Evolutionary conservation across 2,113 vertebrate genomes (phyloP).

Genomic region (Phylloscopus whistleri): DNA sequence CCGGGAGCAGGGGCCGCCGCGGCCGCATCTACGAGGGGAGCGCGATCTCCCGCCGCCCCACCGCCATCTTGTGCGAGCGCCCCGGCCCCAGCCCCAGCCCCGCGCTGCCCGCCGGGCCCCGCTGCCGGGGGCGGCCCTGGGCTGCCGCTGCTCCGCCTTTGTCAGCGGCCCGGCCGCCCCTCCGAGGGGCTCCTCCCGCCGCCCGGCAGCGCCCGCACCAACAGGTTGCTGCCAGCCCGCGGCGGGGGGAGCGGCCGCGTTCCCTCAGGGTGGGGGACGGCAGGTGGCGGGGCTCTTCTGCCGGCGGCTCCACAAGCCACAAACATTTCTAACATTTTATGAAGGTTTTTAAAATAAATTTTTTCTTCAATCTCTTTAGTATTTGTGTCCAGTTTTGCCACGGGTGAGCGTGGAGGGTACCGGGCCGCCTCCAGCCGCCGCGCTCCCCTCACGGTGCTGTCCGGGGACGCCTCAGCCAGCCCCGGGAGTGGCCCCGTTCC

Average conservation of each 20-base stretch:
- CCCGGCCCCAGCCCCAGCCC: neutral
- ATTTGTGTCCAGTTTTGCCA: neutral
- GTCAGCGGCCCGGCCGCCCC: conserved; percentile 15
- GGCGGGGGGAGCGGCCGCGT: neutral
- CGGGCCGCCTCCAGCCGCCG: neutral
- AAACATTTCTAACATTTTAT: neutral
- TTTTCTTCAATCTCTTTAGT: neutral
- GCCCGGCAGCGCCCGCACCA: neutral
- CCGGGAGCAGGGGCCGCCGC: conserved; percentile 48
- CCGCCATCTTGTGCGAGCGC: conserved; percentile 63
- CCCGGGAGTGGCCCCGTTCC: neutral
- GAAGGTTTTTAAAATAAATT: rapidly evolving
- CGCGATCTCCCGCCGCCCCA: conserved; percentile 24
- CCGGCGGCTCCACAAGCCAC: neutral
- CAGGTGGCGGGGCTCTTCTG: neutral
- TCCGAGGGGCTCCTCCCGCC: neutral
- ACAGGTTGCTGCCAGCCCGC: conserved; percentile 24
- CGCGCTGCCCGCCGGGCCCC: conserved; percentile 27
- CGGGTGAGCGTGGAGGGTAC: neutral
- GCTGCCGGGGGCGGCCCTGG: conserved; percentile 25
- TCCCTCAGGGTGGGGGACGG: neutral
- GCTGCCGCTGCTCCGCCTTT: conserved; percentile 22
- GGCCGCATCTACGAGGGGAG: conserved; percentile 53
- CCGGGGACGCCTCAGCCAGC: neutral
- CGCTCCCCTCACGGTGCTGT: neutral